phyloP scores from a whole-genome alignment of 2,113 vertebrate species.

The Limanda limanda region DNA sequence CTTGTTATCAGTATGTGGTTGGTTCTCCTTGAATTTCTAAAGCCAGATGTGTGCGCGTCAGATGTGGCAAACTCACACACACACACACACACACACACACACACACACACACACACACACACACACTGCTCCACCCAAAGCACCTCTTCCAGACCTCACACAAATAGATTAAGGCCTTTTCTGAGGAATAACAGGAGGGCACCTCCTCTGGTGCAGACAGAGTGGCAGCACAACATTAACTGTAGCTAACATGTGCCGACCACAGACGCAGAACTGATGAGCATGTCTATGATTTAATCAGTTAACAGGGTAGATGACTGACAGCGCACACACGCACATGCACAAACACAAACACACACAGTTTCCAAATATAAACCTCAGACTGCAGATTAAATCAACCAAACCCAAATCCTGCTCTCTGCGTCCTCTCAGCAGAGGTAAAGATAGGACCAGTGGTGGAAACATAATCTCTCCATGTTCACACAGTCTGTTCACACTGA shows the following conservation, averaged over 20 bases:
- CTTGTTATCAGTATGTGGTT: slow-evolving; percentile 46
- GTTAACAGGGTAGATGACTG: slow-evolving; percentile 22
- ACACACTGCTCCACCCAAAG: slow-evolving; percentile 46
- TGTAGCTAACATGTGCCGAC: neutral
- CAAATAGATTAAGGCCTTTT: slow-evolving; percentile 35
- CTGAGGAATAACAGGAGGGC: slow-evolving; percentile 13
- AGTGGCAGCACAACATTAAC: slow-evolving; percentile 8
- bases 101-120: neutral
- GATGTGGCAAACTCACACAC: neutral
- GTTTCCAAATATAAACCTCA: slow-evolving; percentile 66
- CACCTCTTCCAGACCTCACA: slow-evolving; percentile 26
- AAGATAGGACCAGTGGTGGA: slow-evolving; percentile 57
- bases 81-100: neutral
- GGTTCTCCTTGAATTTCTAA: slow-evolving; percentile 14
- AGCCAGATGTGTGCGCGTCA: slow-evolving; percentile 12
- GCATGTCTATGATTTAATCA: slow-evolving; percentile 35
- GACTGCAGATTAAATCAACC: slow-evolving; percentile 66
- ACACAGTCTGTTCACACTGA: slow-evolving; percentile 67
- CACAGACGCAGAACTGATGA: slow-evolving; percentile 1
- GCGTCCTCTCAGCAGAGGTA: slow-evolving; percentile 51
- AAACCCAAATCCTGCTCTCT: slow-evolving; percentile 65
- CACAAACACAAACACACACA: slow-evolving; percentile 22
- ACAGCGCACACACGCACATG: slow-evolving; percentile 15
- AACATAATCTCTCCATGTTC: slow-evolving; percentile 76
- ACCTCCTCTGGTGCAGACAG: slow-evolving; percentile 31